phyloP scores from a whole-genome alignment of 37 sponge, comb jelly and placozoan genomes.

The Spongilla lacustris region DNA sequence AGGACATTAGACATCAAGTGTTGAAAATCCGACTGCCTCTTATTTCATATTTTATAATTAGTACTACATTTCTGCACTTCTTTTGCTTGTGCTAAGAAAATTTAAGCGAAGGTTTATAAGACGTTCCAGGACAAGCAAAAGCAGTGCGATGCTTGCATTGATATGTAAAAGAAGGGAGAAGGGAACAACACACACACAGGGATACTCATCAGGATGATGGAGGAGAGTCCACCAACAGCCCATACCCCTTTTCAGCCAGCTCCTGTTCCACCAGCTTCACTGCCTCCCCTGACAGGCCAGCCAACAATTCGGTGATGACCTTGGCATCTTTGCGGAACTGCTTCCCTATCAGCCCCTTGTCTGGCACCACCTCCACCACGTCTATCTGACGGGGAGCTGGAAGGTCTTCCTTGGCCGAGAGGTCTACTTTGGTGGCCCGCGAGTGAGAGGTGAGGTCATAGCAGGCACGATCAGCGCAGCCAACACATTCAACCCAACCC shows the following conservation, averaged over 20 bases:
- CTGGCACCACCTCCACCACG: constrained; percentile 83
- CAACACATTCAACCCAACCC: constrained; percentile 99
- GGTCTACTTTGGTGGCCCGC: constrained; percentile 62
- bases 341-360: constrained; percentile 90
- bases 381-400: constrained; percentile 76
- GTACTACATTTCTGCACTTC: too few relatives aligned
- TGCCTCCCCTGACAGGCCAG: constrained; percentile 16
- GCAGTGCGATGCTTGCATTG: too few relatives aligned
- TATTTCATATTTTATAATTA: too few relatives aligned
- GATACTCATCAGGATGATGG: too few relatives aligned
- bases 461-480: constrained; percentile 97
- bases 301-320: constrained; percentile 61
- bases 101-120: too few relatives aligned
- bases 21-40: too few relatives aligned
- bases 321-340: constrained; percentile 85
- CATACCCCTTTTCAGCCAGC: constrained; percentile 59
- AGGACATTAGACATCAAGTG: too few relatives aligned
- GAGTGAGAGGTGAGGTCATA: constrained; percentile 87
- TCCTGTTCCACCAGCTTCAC: constrained; percentile 47
- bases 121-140: too few relatives aligned
- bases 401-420: constrained; percentile 74
- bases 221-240: too few relatives aligned
- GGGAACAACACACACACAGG: too few relatives aligned
- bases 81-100: too few relatives aligned
- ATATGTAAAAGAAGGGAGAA: too few relatives aligned